A percentile compares a stretch with the other conserved stretches of the same genome.
phyloP scores from a whole-genome alignment of 2,888 invertebrate genomes.

The Pantelozetes paolii region DNA sequence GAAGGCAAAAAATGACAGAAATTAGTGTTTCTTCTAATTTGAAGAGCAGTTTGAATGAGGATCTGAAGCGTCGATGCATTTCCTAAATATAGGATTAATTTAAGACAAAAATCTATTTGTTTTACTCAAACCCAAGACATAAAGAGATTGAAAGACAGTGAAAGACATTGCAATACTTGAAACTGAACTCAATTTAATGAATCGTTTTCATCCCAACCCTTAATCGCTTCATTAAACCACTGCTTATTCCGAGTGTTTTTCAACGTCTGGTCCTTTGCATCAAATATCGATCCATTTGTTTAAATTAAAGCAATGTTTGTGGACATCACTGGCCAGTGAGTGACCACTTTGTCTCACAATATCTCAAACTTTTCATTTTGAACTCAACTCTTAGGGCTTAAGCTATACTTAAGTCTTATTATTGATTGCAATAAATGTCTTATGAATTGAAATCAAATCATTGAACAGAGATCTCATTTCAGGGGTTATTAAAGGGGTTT shows the following conservation, averaged over 20 bases:
- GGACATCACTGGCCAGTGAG: no score
- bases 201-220: slow-evolving; percentile 20
- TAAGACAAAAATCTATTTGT: no score
- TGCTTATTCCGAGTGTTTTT: neutral
- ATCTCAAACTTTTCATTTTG: no score
- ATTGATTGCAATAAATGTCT: no score
- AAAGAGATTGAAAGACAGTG: no score
- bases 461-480: no score
- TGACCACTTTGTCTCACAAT: no score
- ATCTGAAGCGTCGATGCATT: slow-evolving; percentile 18
- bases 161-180: neutral
- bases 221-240: slow-evolving; percentile 37
- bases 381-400: no score
- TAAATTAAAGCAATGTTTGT: slow-evolving; percentile 25
- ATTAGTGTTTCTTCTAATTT: neutral
- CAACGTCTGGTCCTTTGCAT: no score
- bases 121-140: slow-evolving; percentile 19
- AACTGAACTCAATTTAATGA: slow-evolving; percentile 31
- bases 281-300: slow-evolving; percentile 32
- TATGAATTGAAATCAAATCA: neutral
- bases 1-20: no score
- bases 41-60: neutral
- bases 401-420: no score
- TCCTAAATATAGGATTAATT: slow-evolving; percentile 24
- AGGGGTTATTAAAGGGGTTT: no score